Evolutionary conservation across 2,888 invertebrate genomes (phyloP).

Genomic region (Caenorhabditis drosophilae): DNA sequence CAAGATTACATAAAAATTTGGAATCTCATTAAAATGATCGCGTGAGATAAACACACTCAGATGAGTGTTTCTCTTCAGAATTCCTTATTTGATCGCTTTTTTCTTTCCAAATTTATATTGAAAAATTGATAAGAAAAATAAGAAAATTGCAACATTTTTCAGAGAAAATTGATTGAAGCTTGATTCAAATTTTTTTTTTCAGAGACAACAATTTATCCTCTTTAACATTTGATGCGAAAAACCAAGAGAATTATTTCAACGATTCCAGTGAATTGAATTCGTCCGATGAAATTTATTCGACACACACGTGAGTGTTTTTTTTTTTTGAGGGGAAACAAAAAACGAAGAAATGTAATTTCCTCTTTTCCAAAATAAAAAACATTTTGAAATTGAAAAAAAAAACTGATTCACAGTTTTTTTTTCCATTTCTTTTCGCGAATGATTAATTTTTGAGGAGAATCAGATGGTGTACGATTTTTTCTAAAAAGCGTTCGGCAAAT

Average conservation of each 20-base stretch:
- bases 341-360: too few species aligned
- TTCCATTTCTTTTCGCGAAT: background rate
- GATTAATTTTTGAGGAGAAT: background rate
- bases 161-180: background rate
- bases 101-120: too few species aligned
- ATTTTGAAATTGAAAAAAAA: background rate
- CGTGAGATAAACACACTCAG: too few species aligned
- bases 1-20: too few species aligned
- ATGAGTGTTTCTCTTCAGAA: too few species aligned
- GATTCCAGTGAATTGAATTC: constrained; percentile 50
- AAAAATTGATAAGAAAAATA: background rate
- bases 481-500: background rate
- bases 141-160: background rate
- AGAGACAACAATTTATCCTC: constrained; percentile 55
- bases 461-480: background rate
- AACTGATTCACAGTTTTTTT: constrained; percentile 7
- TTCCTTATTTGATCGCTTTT: too few species aligned
- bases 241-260: constrained; percentile 45
- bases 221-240: constrained; percentile 44
- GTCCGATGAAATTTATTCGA: constrained; percentile 48
- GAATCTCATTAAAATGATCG: too few species aligned
- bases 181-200: constrained; percentile 7
- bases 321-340: background rate
- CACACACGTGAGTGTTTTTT: constrained; percentile 36
- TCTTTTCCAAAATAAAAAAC: background rate